Evolutionary conservation across 2,797 vertebrate genomes (phyloP).

Genomic region (Perdix hodgsoniae): DNA sequence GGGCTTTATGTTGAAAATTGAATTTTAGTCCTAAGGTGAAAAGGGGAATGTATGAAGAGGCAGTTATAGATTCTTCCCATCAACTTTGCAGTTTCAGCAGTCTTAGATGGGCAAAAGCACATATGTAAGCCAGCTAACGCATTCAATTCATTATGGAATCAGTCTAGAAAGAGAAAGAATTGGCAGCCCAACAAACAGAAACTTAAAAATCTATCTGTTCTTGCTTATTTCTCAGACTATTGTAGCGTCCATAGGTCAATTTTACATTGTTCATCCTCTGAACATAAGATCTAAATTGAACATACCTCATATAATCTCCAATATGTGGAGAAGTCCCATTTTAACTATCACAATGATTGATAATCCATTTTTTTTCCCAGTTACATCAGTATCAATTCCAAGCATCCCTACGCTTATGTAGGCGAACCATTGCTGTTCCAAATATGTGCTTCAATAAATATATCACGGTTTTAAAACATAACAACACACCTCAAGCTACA

Average conservation of each 20-base stretch:
- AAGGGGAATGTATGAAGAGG: background rate
- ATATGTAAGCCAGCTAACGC: background rate
- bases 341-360: background rate
- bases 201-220: background rate
- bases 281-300: background rate
- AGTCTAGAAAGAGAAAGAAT: background rate
- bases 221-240: background rate
- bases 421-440: background rate
- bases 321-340: background rate
- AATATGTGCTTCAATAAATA: constrained; percentile 21
- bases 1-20: background rate
- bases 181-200: background rate
- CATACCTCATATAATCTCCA: background rate
- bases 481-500: background rate
- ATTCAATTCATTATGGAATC: background rate
- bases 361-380: background rate
- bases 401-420: background rate
- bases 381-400: background rate
- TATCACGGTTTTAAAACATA: constrained; percentile 14
- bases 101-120: background rate
- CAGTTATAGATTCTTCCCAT: background rate
- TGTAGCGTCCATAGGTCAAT: background rate
- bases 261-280: background rate
- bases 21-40: background rate
- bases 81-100: background rate